Evolutionary conservation across 2,797 vertebrate species (phyloP), one percentile per base, ranked within the genome.

Genomic region (Setipinna tenuifilis): DNA sequence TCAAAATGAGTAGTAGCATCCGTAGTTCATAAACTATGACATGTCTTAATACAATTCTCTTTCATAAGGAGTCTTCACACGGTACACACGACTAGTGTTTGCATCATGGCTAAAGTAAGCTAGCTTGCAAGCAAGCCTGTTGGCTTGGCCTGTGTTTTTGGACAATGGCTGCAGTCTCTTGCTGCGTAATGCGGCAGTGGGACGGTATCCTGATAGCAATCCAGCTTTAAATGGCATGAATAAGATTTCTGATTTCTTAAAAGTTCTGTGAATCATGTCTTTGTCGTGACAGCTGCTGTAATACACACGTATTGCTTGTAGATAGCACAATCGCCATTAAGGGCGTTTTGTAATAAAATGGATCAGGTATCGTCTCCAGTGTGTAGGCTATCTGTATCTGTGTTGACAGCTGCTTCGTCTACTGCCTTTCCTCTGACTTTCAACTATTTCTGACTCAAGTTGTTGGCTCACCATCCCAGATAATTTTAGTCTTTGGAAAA

Each of bases 381-480:
- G 35, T 75, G 23, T 25, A 28, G 31, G 68, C 14, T 75, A 35
- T 54, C 50, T 54, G 50, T 54, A 14, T 65, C 90, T 94, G 94
- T 93, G 94, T 96, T 95, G 94, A 92, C 92, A 95, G 95, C 93
- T 95, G 95, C 96, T 68, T 68, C 28, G 68, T 75, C 41, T 61
- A 54, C 81, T 44, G 41, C 28, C 23, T 82, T 68, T 50, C 80
- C 57, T 19, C 44, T 50, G 44, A 54, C 81, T n/a, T 48, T 68
- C 17, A 68, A 68, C 46, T 65, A n/a, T 82, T 85, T 65, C 46
- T 59, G 41, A 11, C 6, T 28, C 44, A 75, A 75, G 68, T 75
- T 75, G 11, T 35, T 31, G 14, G 31, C 28, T 65, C 31, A 35
- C 31, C 68, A 31, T 31, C 65, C 28, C 11, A 71, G 28, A 71